Conservation (phyloP, 2,113 vertebrate genomes). For the Oryzias woworae region DNA sequence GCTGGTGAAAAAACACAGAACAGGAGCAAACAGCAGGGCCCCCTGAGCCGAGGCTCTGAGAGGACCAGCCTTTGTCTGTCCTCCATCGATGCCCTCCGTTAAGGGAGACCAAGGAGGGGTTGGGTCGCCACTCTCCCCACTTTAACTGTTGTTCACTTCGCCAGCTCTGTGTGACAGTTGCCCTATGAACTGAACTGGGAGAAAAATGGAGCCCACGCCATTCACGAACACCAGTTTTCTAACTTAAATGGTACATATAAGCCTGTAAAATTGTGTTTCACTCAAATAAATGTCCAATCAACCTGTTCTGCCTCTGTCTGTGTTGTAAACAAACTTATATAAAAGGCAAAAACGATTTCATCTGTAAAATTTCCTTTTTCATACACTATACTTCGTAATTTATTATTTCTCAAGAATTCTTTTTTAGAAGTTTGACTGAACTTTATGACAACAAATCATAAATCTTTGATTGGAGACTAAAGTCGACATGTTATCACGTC, state of each 20-base stretch:
- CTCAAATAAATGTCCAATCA: not conserved
- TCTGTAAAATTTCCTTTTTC: too few relatives aligned
- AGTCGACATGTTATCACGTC: too few relatives aligned
- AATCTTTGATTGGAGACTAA: too few relatives aligned
- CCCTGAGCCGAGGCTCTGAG: slow-evolving; percentile 37
- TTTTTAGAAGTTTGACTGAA: too few relatives aligned
- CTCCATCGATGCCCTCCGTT: slow-evolving; percentile 34
- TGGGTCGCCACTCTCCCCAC: slow-evolving; percentile 34
- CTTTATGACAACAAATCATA: too few relatives aligned
- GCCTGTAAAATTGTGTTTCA: not conserved
- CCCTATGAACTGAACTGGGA: slow-evolving; percentile 39
- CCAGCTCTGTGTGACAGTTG: slow-evolving; percentile 36
- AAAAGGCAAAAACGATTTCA: not conserved
- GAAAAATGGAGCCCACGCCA: not conserved
- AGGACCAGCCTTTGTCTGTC: slow-evolving; percentile 44
- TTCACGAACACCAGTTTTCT: slow-evolving; percentile 16
- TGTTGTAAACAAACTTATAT: not conserved
- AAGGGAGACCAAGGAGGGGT: slow-evolving; percentile 43
- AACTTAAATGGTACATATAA: slow-evolving; percentile 1
- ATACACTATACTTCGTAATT: too few relatives aligned
- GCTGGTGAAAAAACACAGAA: slow-evolving; percentile 26
- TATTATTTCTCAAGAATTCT: too few relatives aligned
- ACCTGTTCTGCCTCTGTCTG: slow-evolving; percentile 4
- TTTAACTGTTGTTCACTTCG: slow-evolving; percentile 51
- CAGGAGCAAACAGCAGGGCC: slow-evolving; percentile 44